These are phyloP conservation scores for Aratinga solstitialis DNA, from an alignment of 2,797 vertebrate species.

Conservation along the genomic window DNA sequence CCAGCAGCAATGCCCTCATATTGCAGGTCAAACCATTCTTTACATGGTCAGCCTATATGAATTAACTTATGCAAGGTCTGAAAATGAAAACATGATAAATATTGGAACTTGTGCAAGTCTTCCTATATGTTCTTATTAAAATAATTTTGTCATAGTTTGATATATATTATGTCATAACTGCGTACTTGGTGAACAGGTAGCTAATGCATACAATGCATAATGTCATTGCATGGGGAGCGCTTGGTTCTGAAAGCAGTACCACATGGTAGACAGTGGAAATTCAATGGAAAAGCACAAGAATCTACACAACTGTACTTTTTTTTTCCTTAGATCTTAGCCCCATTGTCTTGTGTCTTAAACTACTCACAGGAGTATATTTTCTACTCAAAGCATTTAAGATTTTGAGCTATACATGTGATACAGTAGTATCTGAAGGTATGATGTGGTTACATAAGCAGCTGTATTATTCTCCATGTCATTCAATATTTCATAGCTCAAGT, in stretches of 20 bases:
- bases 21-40: not conserved
- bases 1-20: not conserved
- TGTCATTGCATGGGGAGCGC: not conserved
- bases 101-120: not conserved
- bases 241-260: not conserved
- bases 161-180: not conserved
- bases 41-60: not conserved
- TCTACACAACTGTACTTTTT: not conserved
- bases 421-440: not conserved
- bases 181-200: not conserved
- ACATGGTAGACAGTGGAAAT: not conserved
- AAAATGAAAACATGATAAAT: not conserved
- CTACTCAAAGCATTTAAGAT: not conserved
- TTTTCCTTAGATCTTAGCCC: not conserved
- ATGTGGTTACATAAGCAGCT: not conserved
- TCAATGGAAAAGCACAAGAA: not conserved
- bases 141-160: not conserved
- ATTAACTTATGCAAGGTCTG: not conserved
- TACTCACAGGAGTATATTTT: not conserved
- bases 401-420: not conserved
- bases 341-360: not conserved
- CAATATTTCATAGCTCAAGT: not conserved
- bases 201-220: not conserved
- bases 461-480: not conserved
- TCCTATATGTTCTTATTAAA: not conserved